Evolutionary conservation across 2,888 invertebrate genomes (phyloP), one percentile per base, ranked within the genome.

Genomic region (Gymnoscelis rufifasciata): DNA sequence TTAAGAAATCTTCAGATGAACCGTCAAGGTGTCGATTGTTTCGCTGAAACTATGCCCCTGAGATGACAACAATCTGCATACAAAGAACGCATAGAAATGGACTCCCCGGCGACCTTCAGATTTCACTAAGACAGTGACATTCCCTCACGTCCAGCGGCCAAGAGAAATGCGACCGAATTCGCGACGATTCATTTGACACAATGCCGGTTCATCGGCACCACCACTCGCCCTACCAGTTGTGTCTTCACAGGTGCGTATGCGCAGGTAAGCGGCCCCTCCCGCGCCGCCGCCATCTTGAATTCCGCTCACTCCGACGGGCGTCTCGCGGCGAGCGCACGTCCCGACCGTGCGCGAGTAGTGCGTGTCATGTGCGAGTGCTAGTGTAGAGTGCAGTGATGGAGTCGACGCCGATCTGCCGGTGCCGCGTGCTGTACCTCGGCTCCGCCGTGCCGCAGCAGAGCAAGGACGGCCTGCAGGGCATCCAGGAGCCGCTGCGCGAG

Each of bases 371-470:
- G 82, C 84, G 83, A 77, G 84, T 83, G 84, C 81, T 75, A 78
- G 87, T 83, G 84, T n/a, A n/a, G n/a, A 78, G 87, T 87, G 86
- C 47, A 71, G 82, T 83, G 82, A 88, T 88, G 89, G 94, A 94
- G 76, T 95, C 96, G 68, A 97, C 96, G 68, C 98, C 97, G 74
- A 97, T 97, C 71, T 97, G 98, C 88, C 93, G 97, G 66, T 99
- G 98, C 87, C 93, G 97, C 56, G 98, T 99, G 43, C 91, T 98
- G 48, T 99, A 99, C 83, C 90, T 99, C 66, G 99, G 99, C 62
- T 96, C 96, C 64, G 94, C 97, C 14, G 98, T 98, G 66, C 97
- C 99, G 23, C 97, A 98, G 71, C 96, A 97, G 76, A 97, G 97
- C 74, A 98, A 99, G 80, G 98, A 99, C 73, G 99, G 99, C 39